Evolutionary conservation across 1,140 invertebrate species (phyloP), one percentile per base, ranked within the genome.

Genomic region (Eupeodes corollae): DNA sequence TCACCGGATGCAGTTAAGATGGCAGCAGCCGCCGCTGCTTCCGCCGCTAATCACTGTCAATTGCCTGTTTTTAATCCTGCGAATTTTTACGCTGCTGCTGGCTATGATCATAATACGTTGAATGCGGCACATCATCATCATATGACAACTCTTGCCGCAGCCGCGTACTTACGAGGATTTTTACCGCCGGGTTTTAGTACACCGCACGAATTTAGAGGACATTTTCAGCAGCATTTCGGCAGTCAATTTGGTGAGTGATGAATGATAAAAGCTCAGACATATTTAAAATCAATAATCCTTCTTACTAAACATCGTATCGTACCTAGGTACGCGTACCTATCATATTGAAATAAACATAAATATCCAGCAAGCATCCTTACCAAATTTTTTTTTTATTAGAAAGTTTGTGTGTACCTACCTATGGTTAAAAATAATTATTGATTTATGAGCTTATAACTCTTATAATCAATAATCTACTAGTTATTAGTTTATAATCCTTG

Each of bases 61-160:
- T 48, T 67, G 53, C 63, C 63, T 34, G 63, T 67, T 1, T 67
- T 67, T 47, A 67, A 67, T 61, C 63, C 63, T 48, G 63, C 63
- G 18, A 67, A 64, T 46, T 67, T 67, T 42, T 67, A 67, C 52
- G 63, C 63, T 3, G 60, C 60, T 55, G 63, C 63, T 54, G 63
- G 63, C 35, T 67, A 67, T 42, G 58, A 60, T 13, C 44, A 47
- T 41, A 59, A 57, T 49, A 52, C 59, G 11, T 59, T 62, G 6
- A 61, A 58, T 6, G 63, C 63, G 13, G 63, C 63, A 35, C 63
- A 67, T 49, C 63, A 67, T 38, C 63, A 67, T 48, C 63, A 67
- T 31, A 67, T 67, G 63, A 67, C 63, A 21, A 67, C 63, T 10
- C 42, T 67, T 51, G 63, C 63, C 13, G 63, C 63, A 10, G 63